A percentile compares a stretch with the other conserved stretches of the same genome.
Conservation (phyloP, 2,797 vertebrate genomes). For the Megalops cyprinoides region DNA sequence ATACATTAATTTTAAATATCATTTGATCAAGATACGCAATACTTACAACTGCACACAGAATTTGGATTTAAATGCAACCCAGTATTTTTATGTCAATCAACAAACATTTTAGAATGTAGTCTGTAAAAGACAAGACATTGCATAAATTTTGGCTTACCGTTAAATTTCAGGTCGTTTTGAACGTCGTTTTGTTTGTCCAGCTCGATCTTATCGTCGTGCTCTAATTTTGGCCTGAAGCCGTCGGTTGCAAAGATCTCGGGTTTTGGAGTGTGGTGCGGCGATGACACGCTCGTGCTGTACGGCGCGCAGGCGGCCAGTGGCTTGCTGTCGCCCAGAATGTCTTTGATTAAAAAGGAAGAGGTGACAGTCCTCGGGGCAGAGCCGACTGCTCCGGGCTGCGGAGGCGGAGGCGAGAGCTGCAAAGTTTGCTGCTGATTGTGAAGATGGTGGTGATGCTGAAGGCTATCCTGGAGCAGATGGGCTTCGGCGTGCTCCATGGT, state of each 20-base stretch:
- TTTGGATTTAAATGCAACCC: no score
- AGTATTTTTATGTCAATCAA: no score
- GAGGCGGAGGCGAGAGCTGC: conserved; percentile 73
- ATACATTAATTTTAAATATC: neutral
- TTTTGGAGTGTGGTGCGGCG: conserved; percentile 86
- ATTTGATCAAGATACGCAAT: neutral
- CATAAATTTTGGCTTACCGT: conserved; percentile 69
- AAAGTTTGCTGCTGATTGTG: conserved; percentile 72
- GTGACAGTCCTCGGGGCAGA: conserved; percentile 92
- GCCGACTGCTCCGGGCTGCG: conserved; percentile 80
- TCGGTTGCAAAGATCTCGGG: conserved; percentile 71
- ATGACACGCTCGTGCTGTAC: conserved; percentile 94
- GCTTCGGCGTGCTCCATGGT: conserved; percentile 87
- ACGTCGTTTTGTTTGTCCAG: conserved; percentile 77
- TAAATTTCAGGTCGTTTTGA: conserved; percentile 77
- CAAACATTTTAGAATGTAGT: neutral
- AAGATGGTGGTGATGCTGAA: conserved; percentile 79
- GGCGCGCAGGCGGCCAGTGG: conserved; percentile 95
- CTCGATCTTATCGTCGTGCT: conserved; percentile 80
- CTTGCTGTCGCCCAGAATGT: conserved; percentile 98
- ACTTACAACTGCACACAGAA: no score
- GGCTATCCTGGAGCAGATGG: conserved; percentile 83
- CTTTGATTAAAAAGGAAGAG: conserved; percentile 97
- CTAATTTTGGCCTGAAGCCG: conserved; percentile 80
- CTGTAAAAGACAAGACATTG: neutral